phyloP scores from a whole-genome alignment of 2,888 invertebrate genomes.

The Lochmaea capreae region DNA sequence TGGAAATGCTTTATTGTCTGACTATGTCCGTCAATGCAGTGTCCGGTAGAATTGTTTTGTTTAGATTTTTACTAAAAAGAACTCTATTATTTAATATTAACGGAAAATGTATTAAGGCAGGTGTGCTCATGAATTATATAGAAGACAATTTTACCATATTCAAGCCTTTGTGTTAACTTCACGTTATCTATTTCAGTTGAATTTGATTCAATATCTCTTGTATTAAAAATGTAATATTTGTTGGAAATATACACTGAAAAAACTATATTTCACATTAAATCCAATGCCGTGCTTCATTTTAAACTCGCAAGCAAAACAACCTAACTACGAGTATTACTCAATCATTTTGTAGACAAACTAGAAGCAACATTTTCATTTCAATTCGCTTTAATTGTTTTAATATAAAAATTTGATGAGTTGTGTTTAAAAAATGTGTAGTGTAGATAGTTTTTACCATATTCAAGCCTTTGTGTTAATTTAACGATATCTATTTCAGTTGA shows the following conservation, averaged over 20 bases:
- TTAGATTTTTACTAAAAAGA: constrained; percentile 43
- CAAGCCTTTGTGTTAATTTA: constrained; percentile 35
- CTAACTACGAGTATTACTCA: too few species aligned
- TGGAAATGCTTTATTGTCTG: constrained; percentile 52
- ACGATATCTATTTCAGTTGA: constrained; percentile 31
- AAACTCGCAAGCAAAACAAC: too few species aligned
- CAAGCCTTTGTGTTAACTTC: constrained; percentile 35
- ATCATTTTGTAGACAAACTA: too few species aligned
- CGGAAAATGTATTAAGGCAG: constrained; percentile 50
- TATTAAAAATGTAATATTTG: constrained; percentile 5
- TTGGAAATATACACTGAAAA: neutral
- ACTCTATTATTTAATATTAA: constrained; percentile 47
- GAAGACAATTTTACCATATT: constrained; percentile 36
- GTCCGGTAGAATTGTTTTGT: constrained; percentile 47
- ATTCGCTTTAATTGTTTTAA: too few species aligned
- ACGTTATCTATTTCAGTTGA: constrained; percentile 32
- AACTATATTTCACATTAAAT: neutral
- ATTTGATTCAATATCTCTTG: constrained; percentile 18
- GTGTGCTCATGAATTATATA: constrained; percentile 50
- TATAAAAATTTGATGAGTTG: too few species aligned
- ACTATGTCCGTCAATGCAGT: constrained; percentile 43
- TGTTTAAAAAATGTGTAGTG: too few species aligned
- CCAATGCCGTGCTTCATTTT: too few species aligned
- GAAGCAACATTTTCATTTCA: too few species aligned
- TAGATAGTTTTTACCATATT: constrained; percentile 31